Evolutionary conservation across 2,113 vertebrate genomes (phyloP).

Genomic region (Bambusicola thoracicus): DNA sequence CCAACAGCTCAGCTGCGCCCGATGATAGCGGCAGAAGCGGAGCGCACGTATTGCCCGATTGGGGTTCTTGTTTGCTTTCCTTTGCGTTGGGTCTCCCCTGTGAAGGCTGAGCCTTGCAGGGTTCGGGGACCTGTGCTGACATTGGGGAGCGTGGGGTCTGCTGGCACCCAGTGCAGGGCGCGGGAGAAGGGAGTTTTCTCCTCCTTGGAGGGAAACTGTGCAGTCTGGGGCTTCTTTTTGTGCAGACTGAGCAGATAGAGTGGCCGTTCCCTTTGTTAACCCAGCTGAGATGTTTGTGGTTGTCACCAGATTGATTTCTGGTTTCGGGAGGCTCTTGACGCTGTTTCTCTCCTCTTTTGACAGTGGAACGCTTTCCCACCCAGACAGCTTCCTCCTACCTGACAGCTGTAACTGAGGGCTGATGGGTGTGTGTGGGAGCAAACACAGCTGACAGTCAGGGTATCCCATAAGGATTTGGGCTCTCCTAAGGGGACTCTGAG

Average conservation of each 20-base stretch:
- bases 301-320: not conserved
- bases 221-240: not conserved
- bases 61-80: not conserved
- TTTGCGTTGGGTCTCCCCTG: not conserved
- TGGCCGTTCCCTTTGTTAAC: not conserved
- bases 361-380: not conserved
- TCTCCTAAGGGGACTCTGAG: not conserved
- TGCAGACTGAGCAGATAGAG: not conserved
- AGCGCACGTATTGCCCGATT: fast-evolving
- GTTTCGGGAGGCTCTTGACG: not conserved
- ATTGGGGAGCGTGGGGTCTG: not conserved
- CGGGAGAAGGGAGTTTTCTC: not conserved
- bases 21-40: too few species aligned
- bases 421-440: not conserved
- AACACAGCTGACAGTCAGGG: not conserved
- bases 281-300: not conserved
- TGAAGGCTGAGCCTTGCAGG: not conserved
- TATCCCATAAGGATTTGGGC: not conserved
- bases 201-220: not conserved
- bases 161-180: too few species aligned
- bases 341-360: not conserved
- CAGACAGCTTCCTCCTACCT: not conserved
- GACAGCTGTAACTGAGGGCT: not conserved
- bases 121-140: not conserved
- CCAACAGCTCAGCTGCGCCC: too few species aligned